Percentiles rank a stretch among this genome's conserved stretches.
phyloP scores from a whole-genome alignment of 2,888 invertebrate species.

The Papilio gigon region DNA sequence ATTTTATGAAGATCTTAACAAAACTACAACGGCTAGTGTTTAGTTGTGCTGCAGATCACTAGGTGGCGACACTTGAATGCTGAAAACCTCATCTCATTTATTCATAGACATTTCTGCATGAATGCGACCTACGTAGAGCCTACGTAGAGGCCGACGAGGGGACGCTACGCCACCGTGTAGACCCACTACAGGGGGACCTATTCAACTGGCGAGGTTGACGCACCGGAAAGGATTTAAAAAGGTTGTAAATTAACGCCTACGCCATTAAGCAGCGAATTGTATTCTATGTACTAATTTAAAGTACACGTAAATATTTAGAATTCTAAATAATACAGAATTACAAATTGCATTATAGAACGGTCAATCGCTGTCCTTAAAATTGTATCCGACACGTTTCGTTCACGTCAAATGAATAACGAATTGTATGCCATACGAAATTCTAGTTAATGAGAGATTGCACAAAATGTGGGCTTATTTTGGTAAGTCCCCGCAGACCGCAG shows the following conservation, averaged over 20 bases:
- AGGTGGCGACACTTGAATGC: conserved; percentile 32
- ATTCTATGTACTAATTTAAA: not conserved
- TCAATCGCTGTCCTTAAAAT: not conserved
- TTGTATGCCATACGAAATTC: conserved; percentile 8
- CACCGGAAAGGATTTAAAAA: not conserved
- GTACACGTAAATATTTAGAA: not conserved
- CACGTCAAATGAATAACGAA: conserved; percentile 10
- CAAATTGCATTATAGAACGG: not conserved
- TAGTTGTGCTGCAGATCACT: not conserved
- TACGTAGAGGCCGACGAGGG: conserved; percentile 4
- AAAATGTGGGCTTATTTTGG: conserved; percentile 22
- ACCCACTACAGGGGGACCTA: not conserved
- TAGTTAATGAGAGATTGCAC: conserved; percentile 17
- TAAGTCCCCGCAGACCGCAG: conserved; percentile 21
- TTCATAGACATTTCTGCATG: conserved; percentile 50
- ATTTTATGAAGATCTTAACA: not conserved
- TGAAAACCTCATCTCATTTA: conserved; percentile 51
- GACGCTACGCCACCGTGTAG: conserved; percentile 7
- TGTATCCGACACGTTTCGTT: not conserved
- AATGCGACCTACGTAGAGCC: conserved; percentile 46
- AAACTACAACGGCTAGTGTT: not conserved
- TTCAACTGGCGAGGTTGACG: conserved; percentile 7
- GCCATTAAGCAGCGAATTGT: not conserved
- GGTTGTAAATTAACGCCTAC: conserved; percentile 9
- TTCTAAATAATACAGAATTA: not conserved